These are phyloP conservation scores for Halichondria panicea DNA, from an alignment of 37 sponge, comb jelly and placozoan species.

Conservation along the genomic window DNA sequence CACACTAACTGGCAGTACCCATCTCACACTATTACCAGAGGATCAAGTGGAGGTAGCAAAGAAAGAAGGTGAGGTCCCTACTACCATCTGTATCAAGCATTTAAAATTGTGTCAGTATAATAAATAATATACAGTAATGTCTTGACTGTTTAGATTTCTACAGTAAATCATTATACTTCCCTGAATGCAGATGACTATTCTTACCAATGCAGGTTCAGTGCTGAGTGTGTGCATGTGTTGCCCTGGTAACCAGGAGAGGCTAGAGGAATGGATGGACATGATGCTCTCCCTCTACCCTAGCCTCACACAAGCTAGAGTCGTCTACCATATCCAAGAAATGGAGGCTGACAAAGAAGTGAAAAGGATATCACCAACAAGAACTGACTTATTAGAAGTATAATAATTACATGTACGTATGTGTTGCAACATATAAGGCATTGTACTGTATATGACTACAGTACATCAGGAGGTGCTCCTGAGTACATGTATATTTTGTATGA, in stretches of 20 bases:
- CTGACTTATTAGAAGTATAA: too few relatives aligned
- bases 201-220: slow-evolving; percentile 33
- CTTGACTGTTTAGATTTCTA: not conserved
- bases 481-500: too few relatives aligned
- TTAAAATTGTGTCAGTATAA: not conserved
- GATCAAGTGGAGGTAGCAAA: too few relatives aligned
- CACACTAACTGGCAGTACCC: not conserved
- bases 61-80: not conserved
- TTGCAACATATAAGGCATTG: too few relatives aligned
- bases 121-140: not conserved
- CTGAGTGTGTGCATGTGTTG: slow-evolving; percentile 63
- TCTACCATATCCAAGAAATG: slow-evolving; percentile 42
- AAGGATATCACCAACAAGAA: too few relatives aligned
- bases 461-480: too few relatives aligned
- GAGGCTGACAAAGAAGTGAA: too few relatives aligned
- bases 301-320: slow-evolving; percentile 23
- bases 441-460: too few relatives aligned
- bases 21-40: too few relatives aligned
- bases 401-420: too few relatives aligned
- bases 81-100: not conserved
- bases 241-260: slow-evolving; percentile 25
- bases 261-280: slow-evolving; percentile 33
- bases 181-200: not conserved
- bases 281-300: slow-evolving; percentile 36
- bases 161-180: not conserved